Evolutionary conservation across 92 coral and sea anemone species (phyloP).

Genomic region (Bergia sp.): DNA sequence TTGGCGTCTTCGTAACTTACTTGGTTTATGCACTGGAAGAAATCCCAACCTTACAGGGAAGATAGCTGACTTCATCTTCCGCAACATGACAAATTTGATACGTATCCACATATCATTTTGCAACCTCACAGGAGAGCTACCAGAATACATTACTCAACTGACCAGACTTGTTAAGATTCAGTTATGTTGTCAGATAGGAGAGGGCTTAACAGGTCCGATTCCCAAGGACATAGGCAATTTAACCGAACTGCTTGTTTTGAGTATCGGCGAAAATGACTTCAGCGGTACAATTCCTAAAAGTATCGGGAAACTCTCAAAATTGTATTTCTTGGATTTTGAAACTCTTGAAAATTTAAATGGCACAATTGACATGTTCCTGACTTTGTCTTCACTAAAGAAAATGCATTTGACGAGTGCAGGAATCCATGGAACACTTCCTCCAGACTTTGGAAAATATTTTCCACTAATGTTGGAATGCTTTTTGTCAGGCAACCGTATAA

Average conservation of each 20-base stretch:
- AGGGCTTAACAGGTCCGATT: conserved; percentile 55
- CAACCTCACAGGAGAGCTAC: conserved; percentile 42
- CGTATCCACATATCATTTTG: conserved; percentile 28
- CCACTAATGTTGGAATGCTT: conserved; percentile 29
- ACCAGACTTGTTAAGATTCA: conserved; percentile 49
- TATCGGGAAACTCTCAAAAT: conserved; percentile 41
- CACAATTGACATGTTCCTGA: conserved; percentile 41
- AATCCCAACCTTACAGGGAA: conserved; percentile 50
- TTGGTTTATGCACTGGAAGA: conserved; percentile 54
- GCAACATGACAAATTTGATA: conserved; percentile 57
- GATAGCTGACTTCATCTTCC: conserved; percentile 47
- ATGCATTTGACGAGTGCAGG: conserved; percentile 64
- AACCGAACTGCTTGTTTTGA: conserved; percentile 48
- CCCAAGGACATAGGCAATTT: conserved; percentile 64
- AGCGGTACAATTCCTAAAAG: conserved; percentile 62
- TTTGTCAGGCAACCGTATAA: conserved; percentile 61
- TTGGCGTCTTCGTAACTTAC: conserved; percentile 64
- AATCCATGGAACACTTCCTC: conserved; percentile 56
- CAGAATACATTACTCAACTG: conserved; percentile 42
- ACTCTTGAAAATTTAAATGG: conserved; percentile 47
- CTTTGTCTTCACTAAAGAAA: conserved; percentile 38
- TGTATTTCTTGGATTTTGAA: conserved; percentile 59
- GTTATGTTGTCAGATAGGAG: conserved; percentile 43
- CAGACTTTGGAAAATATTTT: conserved; percentile 53
- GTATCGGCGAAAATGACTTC: conserved; percentile 60